Base-by-base conservation (phyloP, 1,140 invertebrate species). In the Aphelinus certus region DNA sequence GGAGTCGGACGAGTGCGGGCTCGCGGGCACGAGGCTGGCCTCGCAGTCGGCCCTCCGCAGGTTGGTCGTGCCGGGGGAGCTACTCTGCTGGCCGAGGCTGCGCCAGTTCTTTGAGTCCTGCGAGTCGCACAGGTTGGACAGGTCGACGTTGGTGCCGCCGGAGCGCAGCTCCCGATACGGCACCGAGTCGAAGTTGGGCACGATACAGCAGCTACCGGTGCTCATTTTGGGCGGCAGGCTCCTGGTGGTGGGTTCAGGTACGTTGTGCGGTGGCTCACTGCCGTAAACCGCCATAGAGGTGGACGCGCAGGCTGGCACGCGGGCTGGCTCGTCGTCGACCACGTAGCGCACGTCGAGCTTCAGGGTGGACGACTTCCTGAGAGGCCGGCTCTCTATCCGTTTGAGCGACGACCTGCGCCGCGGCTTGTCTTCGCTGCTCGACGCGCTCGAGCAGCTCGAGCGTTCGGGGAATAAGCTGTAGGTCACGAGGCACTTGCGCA, bases 1-100 rank as follows among this genome's bases (percentile, higher is more conserved):
- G 1, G 93, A 94, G 83, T 96, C 95, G 4, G 93, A 94, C 3
- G 95, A 95, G 47, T 85, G 83, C 45, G 86, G 71, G 75, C 89
- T 90, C 5, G 77, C 26, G 6, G 47, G 42, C 26, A 7, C 47
- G 4, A 57, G 58, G 69, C 65, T 47, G 75, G 66, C 78, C 74
- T 77, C 58, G 74, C 58, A 47, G 77, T 76, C 57, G 53, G 72
- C 58, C 45, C 46, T 10, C 6, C 10, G 76, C 70, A 9, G 57
- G 47, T 48, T 45, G 26, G 26, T 26, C 26, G 26, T 26, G 9
- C 62, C 71, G 42, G 57, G 6, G 42, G 60, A 60, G 3, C 55
- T 4, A 43, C 53, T 75, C 45, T 42, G 76, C 56, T 79, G 76
- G 7, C 63, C 71, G 9, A 76, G 67, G 7, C 77, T 79, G 1